Conservation (phyloP, 2,113 vertebrate species). For the Orientallactaga bullata region DNA sequence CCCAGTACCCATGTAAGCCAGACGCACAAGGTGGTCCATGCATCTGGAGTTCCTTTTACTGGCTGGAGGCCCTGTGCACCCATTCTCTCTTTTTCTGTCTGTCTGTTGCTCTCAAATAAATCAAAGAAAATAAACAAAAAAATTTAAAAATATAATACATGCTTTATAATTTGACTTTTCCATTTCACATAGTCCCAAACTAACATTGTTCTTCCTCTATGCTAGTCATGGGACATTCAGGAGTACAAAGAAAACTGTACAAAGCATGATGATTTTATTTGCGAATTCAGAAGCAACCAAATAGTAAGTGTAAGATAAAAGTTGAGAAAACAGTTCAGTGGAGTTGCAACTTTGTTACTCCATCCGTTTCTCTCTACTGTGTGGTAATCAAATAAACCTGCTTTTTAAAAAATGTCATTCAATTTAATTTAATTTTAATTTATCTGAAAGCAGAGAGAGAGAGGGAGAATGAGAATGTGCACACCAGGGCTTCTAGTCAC, state of each 20-base stretch:
- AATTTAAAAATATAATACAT: conserved; percentile 35
- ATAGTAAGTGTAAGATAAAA: conserved; percentile 78
- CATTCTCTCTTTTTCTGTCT: too few relatives aligned
- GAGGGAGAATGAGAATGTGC: too few relatives aligned
- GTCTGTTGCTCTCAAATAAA: too few relatives aligned
- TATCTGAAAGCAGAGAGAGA: too few relatives aligned
- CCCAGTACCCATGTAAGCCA: too few relatives aligned
- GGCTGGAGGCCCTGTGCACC: too few relatives aligned
- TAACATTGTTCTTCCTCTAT: conserved; percentile 59
- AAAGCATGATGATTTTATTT: conserved; percentile 1
- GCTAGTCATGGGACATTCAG: conserved; percentile 50
- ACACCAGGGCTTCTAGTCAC: too few relatives aligned
- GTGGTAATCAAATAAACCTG: conserved; percentile 50
- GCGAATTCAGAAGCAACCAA: conserved; percentile 66
- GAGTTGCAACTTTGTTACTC: conserved; percentile 74
- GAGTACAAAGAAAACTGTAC: conserved; percentile 41
- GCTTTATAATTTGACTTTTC: conserved; percentile 56
- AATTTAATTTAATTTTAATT: too few relatives aligned
- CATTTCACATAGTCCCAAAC: conserved; percentile 30
- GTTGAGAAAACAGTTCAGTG: conserved; percentile 78
- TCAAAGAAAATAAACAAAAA: too few relatives aligned
- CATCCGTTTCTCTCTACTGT: conserved; percentile 54
- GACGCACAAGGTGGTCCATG: too few relatives aligned
- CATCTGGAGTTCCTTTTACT: too few relatives aligned
- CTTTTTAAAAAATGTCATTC: not conserved